phyloP scores from a whole-genome alignment of 2,797 vertebrate species.

The Pteropus rufus region DNA sequence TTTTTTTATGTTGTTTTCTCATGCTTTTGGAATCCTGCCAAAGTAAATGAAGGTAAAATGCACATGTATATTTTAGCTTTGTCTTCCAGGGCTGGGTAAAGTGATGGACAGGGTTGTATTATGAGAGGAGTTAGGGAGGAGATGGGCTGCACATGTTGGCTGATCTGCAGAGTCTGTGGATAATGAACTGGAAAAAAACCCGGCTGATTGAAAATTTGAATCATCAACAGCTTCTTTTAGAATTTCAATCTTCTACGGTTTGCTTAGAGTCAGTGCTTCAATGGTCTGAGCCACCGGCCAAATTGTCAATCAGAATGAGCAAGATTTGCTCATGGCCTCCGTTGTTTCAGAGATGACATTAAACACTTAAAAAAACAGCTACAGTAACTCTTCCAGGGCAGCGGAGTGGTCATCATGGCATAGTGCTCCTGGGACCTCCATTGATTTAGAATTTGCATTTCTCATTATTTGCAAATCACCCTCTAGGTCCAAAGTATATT shows the following conservation, averaged over 20 bases:
- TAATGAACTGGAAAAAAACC: constrained; percentile 58
- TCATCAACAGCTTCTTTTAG: constrained; percentile 55
- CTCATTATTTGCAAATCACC: constrained; percentile 68
- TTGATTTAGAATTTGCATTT: constrained; percentile 68
- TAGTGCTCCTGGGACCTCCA: constrained; percentile 11
- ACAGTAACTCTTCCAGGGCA: constrained; percentile 9
- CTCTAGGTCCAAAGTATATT: constrained; percentile 51
- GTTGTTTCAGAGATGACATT: constrained; percentile 40
- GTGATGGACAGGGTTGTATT: constrained; percentile 46
- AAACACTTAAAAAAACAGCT: constrained; percentile 13
- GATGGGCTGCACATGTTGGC: not conserved
- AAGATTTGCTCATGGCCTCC: not conserved
- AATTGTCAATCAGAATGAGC: constrained; percentile 43
- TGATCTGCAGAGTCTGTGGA: constrained; percentile 36
- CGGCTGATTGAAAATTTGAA: constrained; percentile 67
- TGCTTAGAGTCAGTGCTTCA: not conserved
- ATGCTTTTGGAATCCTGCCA: constrained; percentile 44
- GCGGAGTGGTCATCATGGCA: not conserved
- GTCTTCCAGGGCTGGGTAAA: not conserved
- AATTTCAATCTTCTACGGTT: constrained; percentile 60
- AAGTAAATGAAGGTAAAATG: constrained; percentile 44
- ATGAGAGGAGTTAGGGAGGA: not conserved
- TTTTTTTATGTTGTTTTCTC: not conserved
- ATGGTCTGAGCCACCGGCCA: constrained; percentile 36
- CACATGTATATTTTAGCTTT: constrained; percentile 34